phyloP scores from a whole-genome alignment of 2,888 invertebrate genomes.

The Limenitis camilla region DNA sequence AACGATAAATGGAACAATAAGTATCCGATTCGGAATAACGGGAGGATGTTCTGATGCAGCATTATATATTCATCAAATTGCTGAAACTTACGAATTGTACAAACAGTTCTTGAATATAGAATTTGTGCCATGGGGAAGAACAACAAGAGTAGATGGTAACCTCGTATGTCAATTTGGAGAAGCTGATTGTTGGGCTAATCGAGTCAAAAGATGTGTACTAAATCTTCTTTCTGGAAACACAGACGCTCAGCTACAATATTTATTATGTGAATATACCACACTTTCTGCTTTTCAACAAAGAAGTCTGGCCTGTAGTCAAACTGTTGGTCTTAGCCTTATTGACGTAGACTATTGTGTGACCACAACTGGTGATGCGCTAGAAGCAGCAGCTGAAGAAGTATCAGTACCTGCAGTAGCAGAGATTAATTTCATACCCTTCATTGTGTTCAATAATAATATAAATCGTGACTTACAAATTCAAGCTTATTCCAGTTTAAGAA shows the following conservation, averaged over 20 bases:
- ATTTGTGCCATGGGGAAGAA: constrained; percentile 64
- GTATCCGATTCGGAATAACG: constrained; percentile 48
- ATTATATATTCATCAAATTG: constrained; percentile 38
- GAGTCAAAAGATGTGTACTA: constrained; percentile 55
- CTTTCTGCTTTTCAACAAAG: constrained; percentile 35
- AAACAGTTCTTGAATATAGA: constrained; percentile 49
- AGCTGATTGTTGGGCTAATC: constrained; percentile 60
- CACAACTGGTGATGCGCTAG: constrained; percentile 32
- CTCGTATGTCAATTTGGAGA: constrained; percentile 46
- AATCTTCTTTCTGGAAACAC: constrained; percentile 41
- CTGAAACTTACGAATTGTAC: constrained; percentile 42
- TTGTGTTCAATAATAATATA: constrained; percentile 43
- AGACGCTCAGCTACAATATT: constrained; percentile 48
- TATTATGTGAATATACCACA: constrained; percentile 56
- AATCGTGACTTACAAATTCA: constrained; percentile 31
- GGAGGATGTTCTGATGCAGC: constrained; percentile 52
- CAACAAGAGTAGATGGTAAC: constrained; percentile 34
- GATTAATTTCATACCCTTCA: constrained; percentile 48
- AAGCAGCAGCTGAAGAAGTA: constrained; percentile 34
- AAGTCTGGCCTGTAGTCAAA: constrained; percentile 45
- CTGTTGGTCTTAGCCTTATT: constrained; percentile 41
- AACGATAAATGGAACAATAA: constrained; percentile 49
- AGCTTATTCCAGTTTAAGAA: constrained; percentile 35
- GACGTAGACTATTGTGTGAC: constrained; percentile 48
- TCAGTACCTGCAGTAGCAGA: constrained; percentile 35